Evolutionary conservation across 1,140 invertebrate species (phyloP).

Genomic region (Camponotus vicinus): DNA sequence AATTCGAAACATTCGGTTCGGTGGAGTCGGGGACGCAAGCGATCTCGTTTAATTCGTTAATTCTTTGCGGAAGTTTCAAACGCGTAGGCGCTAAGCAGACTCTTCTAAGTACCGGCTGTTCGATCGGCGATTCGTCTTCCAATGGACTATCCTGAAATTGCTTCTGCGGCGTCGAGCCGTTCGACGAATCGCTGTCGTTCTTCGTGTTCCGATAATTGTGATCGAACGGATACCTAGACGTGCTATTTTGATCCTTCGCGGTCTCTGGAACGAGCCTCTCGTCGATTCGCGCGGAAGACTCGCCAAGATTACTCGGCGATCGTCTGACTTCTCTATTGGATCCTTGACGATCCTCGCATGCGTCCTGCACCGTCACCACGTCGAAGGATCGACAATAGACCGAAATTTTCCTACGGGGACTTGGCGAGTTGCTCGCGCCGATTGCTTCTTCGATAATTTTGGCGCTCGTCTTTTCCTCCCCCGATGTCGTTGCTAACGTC

Average conservation of each 20-base stretch:
- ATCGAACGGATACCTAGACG: slow-evolving; percentile 17
- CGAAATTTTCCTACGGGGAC: slow-evolving; percentile 75
- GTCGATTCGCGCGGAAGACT: slow-evolving; percentile 22
- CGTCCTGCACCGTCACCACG: slow-evolving; percentile 60
- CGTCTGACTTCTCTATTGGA: slow-evolving; percentile 26
- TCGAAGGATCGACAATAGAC: slow-evolving; percentile 77
- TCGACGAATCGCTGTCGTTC: slow-evolving; percentile 48
- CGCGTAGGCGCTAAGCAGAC: neutral
- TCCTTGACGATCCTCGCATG: neutral
- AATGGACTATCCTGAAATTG: neutral
- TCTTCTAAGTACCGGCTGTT: neutral
- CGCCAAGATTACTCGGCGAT: neutral
- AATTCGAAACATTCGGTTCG: neutral
- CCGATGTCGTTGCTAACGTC: neutral
- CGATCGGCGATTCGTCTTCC: neutral
- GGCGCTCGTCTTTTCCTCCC: neutral
- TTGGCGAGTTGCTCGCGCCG: neutral
- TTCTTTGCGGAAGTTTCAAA: neutral
- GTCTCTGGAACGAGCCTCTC: neutral
- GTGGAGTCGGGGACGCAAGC: neutral
- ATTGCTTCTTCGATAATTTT: slow-evolving; percentile 21
- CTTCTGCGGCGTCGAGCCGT: neutral
- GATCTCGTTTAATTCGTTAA: neutral
- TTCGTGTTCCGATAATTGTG: slow-evolving; percentile 27
- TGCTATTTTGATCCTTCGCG: neutral